These are phyloP conservation scores for Corbicula japonica DNA, from an alignment of 2,888 invertebrate species.

Conservation along the genomic window DNA sequence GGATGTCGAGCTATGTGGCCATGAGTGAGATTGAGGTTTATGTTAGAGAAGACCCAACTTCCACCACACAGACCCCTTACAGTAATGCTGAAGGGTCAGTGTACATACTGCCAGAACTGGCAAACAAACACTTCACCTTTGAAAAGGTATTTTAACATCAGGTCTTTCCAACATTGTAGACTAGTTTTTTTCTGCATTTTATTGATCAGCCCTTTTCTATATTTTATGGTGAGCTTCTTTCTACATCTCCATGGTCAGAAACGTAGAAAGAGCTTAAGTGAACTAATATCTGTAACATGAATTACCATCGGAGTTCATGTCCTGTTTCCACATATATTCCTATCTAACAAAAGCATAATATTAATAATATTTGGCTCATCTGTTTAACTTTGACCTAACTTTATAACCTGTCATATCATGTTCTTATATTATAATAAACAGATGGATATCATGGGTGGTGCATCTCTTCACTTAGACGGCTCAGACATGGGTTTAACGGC, in stretches of 20 bases:
- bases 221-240: background rate
- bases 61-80: slow-evolving; percentile 68
- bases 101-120: slow-evolving; percentile 61
- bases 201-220: background rate
- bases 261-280: too few species aligned
- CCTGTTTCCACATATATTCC: too few species aligned
- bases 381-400: too few species aligned
- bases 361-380: too few species aligned
- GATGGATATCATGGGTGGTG: slow-evolving; percentile 75
- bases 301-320: too few species aligned
- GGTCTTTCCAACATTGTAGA: too few species aligned
- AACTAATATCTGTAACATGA: too few species aligned
- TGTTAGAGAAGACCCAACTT: slow-evolving; percentile 73
- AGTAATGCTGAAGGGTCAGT: slow-evolving; percentile 68
- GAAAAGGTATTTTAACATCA: slow-evolving; percentile 64
- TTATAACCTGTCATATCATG: too few species aligned
- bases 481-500: slow-evolving; percentile 53
- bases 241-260: too few species aligned
- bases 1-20: slow-evolving; percentile 45
- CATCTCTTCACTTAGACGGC: slow-evolving; percentile 71
- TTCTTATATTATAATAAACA: too few species aligned
- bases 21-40: slow-evolving; percentile 73
- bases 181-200: too few species aligned
- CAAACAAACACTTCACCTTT: slow-evolving; percentile 54
- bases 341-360: too few species aligned